Conservation (phyloP, 2,797 vertebrate species). For the Iguana delicatissima region DNA sequence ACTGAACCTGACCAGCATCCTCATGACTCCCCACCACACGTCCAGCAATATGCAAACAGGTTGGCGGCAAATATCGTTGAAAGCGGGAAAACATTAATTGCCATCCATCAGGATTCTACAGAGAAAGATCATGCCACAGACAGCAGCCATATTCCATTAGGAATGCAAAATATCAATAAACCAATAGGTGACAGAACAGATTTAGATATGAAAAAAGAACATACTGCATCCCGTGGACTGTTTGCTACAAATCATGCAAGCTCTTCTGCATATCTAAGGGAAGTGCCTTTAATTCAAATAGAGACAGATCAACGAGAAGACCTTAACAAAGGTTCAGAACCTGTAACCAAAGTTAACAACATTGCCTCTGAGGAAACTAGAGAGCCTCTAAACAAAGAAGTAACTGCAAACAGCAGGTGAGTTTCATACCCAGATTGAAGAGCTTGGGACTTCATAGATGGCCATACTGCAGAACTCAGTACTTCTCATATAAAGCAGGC, state of each 20-base stretch:
- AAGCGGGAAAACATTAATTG: slow-evolving; percentile 83
- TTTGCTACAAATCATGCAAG: slow-evolving; percentile 47
- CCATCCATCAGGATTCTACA: slow-evolving; percentile 81
- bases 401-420: slow-evolving; percentile 81
- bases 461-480: background rate
- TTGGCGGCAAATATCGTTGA: slow-evolving; percentile 86
- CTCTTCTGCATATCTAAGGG: slow-evolving; percentile 79
- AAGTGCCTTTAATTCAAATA: slow-evolving; percentile 97
- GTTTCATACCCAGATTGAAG: slow-evolving; percentile 40
- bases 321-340: slow-evolving; percentile 61
- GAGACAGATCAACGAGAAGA: slow-evolving; percentile 92
- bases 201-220: slow-evolving; percentile 77
- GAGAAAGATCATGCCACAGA: slow-evolving; percentile 76
- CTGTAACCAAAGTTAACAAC: slow-evolving; percentile 28
- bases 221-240: slow-evolving; percentile 52
- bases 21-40: slow-evolving; percentile 81
- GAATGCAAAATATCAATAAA: slow-evolving; percentile 70
- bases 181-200: slow-evolving; percentile 70
- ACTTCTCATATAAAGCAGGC: background rate
- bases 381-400: slow-evolving; percentile 70
- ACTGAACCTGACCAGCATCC: slow-evolving; percentile 78
- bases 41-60: slow-evolving; percentile 86
- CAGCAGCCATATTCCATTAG: slow-evolving; percentile 75
- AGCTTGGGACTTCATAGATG: background rate
- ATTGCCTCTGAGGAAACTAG: slow-evolving; percentile 41